Evolutionary conservation across 2,797 vertebrate species (phyloP), one percentile per base, ranked within the genome.

Genomic region (Rhyacichthys aspro): DNA sequence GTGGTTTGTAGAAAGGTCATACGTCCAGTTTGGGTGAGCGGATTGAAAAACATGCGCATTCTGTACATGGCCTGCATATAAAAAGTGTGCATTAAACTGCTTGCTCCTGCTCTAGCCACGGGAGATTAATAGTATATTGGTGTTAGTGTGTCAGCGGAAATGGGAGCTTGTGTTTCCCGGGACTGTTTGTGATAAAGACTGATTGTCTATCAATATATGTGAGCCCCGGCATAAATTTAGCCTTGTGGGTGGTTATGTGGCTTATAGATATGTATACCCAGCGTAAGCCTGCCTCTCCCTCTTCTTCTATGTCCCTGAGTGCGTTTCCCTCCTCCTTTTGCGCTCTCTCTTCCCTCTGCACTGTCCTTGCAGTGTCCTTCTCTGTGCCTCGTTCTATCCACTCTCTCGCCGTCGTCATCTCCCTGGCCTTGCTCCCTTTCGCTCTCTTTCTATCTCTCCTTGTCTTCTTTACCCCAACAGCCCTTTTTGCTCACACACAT

Each of bases 341-440:
- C 67, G 61, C 60, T 37, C 16, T 72, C 76, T 66, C 72, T 69
- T 85, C 76, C 67, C 79, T 84, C 88, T 86, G 88, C 86, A 89
- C 79, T 89, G 89, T 87, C 90, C 90, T 90, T 91, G 86, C 73
- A 68, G 73, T 86, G 90, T 88, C 90, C 88, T 90, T 87, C 85
- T 79, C 74, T 76, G 77, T 81, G 76, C 76, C 71, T 82, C 74
- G 53, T 70, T 78, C 64, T 70, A 70, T 74, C 65, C 69, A 14
- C 49, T 28, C 72, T 74, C 78, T 81, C 59, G 32, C 83, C 81
- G 78, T 78, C 78, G 85, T 72, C 74, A 69, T 83, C 85, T 86
- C 76, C 37, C 70, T 47, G 71, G 72, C 74, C 80, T 84, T 67
- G 58, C 78, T 67, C 74, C 70, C 48, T 57, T 66, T 60, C 42